Evolutionary conservation across 2,888 invertebrate species (phyloP).

Genomic region (Galerucella pusilla): DNA sequence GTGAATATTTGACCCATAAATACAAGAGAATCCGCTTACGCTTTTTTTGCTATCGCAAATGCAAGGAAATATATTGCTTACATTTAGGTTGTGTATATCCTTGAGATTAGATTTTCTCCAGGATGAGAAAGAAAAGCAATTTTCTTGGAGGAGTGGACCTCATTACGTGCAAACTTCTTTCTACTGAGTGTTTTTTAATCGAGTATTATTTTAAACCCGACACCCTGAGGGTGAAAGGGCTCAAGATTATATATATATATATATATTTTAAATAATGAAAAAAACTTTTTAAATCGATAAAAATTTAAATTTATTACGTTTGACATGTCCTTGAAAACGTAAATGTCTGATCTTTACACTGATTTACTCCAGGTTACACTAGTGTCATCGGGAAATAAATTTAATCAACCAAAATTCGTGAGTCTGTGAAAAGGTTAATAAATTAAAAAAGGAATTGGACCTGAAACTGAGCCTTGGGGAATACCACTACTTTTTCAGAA

Average conservation of each 20-base stretch:
- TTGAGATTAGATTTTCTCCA: conserved; percentile 35
- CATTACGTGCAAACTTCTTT: conserved; percentile 18
- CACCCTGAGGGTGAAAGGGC: too few species aligned
- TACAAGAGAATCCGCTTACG: conserved; percentile 40
- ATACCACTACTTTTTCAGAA: too few species aligned
- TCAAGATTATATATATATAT: too few species aligned
- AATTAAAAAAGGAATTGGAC: neutral
- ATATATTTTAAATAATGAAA: conserved; percentile 23
- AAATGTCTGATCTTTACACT: too few species aligned
- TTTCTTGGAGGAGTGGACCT: conserved; percentile 34
- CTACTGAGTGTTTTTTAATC: conserved; percentile 19
- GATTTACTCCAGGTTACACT: too few species aligned
- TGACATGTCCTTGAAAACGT: too few species aligned
- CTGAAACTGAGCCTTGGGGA: too few species aligned
- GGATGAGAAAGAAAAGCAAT: conserved; percentile 33
- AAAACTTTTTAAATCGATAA: neutral
- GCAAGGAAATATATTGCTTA: conserved; percentile 43
- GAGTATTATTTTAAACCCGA: conserved; percentile 21
- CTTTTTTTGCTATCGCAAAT: conserved; percentile 42
- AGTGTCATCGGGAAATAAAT: too few species aligned
- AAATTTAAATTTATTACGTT: neutral
- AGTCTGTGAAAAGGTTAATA: neutral
- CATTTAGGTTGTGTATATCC: conserved; percentile 37
- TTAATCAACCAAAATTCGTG: too few species aligned
- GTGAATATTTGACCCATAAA: conserved; percentile 48